These are phyloP conservation scores for Napeogenes inachia DNA, from an alignment of 2,888 invertebrate species.

Conservation along the genomic window DNA sequence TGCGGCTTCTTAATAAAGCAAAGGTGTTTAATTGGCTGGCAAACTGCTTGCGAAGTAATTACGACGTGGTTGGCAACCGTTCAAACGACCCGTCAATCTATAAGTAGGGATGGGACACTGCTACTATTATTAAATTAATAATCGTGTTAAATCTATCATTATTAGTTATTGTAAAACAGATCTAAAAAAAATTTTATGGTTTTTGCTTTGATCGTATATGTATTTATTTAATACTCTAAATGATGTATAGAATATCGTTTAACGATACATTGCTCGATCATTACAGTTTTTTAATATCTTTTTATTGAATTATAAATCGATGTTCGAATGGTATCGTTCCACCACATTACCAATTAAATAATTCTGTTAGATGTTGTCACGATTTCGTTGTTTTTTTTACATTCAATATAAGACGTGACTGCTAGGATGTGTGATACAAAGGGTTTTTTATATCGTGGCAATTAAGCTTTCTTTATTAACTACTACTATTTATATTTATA, in stretches of 20 bases:
- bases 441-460: conserved; percentile 9
- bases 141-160: not conserved
- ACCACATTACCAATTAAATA: conserved; percentile 27
- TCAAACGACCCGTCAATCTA: conserved; percentile 70
- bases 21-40: conserved; percentile 78
- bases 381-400: conserved; percentile 24
- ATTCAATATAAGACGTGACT: conserved; percentile 29
- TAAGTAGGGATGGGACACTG: conserved; percentile 44
- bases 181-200: too few relatives aligned
- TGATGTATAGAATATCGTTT: too few relatives aligned
- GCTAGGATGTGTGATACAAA: conserved; percentile 24
- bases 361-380: conserved; percentile 28
- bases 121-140: not conserved
- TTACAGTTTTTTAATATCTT: not conserved
- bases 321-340: conserved; percentile 15
- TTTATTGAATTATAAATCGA: conserved; percentile 12
- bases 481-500: conserved; percentile 8
- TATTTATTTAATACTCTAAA: too few relatives aligned
- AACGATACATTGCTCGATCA: too few relatives aligned
- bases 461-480: conserved; percentile 9
- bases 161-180: too few relatives aligned
- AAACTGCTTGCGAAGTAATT: conserved; percentile 75
- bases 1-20: conserved; percentile 76
- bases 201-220: too few relatives aligned
- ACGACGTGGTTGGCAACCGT: conserved; percentile 63